Conservation (phyloP, 2,797 vertebrate genomes). For the Amphiprion clarkii region DNA sequence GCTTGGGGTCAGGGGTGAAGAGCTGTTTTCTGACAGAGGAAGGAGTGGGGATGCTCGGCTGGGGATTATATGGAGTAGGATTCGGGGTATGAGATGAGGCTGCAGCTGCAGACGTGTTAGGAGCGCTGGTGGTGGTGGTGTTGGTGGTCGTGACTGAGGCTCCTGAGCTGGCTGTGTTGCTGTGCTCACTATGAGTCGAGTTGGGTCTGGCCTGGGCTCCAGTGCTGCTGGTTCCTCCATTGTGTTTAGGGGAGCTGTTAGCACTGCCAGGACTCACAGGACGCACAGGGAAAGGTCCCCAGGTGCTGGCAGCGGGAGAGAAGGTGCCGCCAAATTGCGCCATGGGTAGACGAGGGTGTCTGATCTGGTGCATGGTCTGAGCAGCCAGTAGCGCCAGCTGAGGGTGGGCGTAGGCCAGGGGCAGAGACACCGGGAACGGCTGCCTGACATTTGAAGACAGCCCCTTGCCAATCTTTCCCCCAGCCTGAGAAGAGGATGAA, state of each 20-base stretch:
- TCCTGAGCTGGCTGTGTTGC: slow-evolving; percentile 70
- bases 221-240: slow-evolving; percentile 73
- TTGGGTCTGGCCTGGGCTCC: slow-evolving; percentile 69
- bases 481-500: slow-evolving; percentile 85
- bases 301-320: slow-evolving; percentile 94
- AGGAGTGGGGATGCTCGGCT: slow-evolving; percentile 89
- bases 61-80: slow-evolving; percentile 83
- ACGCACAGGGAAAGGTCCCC: slow-evolving; percentile 98
- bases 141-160: slow-evolving; percentile 77
- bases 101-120: slow-evolving; percentile 78
- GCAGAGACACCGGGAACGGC: slow-evolving; percentile 94
- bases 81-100: slow-evolving; percentile 74
- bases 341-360: slow-evolving; percentile 98
- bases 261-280: slow-evolving; percentile 96
- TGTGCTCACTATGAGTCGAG: slow-evolving; percentile 86
- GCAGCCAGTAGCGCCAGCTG: slow-evolving; percentile 97
- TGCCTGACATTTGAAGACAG: slow-evolving; percentile 93
- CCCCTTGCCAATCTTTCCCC: slow-evolving; percentile 93
- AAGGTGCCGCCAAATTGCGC: slow-evolving; percentile 98
- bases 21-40: slow-evolving; percentile 96
- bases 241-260: slow-evolving; percentile 97
- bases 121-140: slow-evolving; percentile 85
- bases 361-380: slow-evolving; percentile 99
- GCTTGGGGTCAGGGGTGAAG: slow-evolving; percentile 91
- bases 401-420: slow-evolving; percentile 96